Percentiles rank a stretch among this genome's conserved stretches.
Conservation (phyloP, 35 echinoderm and acorn worm genomes). For the Ophioderma brevispina region DNA sequence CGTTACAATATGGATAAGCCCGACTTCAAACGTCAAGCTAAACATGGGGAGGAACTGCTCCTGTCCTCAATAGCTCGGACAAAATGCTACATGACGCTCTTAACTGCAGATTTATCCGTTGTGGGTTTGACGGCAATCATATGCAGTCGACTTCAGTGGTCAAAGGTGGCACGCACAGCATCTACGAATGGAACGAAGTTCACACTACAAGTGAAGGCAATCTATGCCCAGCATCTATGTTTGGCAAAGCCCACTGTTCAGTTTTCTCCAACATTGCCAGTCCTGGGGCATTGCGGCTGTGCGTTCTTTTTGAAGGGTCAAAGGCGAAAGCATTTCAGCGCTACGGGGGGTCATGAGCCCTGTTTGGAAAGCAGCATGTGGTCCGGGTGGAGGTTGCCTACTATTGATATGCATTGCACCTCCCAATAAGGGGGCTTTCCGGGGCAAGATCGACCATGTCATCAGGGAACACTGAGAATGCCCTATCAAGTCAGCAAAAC, state of each 20-base stretch:
- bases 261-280: constrained; percentile 66
- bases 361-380: neutral
- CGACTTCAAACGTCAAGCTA: constrained; percentile 76
- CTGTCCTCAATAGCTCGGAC: constrained; percentile 12
- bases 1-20: constrained; percentile 31
- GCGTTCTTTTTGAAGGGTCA: constrained; percentile 29
- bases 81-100: neutral
- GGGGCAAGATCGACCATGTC: constrained; percentile 51
- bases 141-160: constrained; percentile 35
- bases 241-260: constrained; percentile 59
- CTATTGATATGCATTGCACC: constrained; percentile 71
- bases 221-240: constrained; percentile 52
- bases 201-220: constrained; percentile 46
- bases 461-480: neutral
- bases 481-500: neutral
- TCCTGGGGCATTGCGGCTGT: constrained; percentile 55
- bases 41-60: constrained; percentile 78
- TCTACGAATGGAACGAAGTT: constrained; percentile 64
- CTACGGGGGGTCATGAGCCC: neutral
- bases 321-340: constrained; percentile 2
- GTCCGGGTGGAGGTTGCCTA: neutral
- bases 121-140: constrained; percentile 77
- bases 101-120: constrained; percentile 58
- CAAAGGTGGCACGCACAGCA: constrained; percentile 57
- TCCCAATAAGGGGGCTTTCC: constrained; percentile 12